A percentile compares a stretch with the other conserved stretches of the same genome.
Evolutionary conservation across 2,113 vertebrate species (phyloP).

Genomic region (Ifrita kowaldi): DNA sequence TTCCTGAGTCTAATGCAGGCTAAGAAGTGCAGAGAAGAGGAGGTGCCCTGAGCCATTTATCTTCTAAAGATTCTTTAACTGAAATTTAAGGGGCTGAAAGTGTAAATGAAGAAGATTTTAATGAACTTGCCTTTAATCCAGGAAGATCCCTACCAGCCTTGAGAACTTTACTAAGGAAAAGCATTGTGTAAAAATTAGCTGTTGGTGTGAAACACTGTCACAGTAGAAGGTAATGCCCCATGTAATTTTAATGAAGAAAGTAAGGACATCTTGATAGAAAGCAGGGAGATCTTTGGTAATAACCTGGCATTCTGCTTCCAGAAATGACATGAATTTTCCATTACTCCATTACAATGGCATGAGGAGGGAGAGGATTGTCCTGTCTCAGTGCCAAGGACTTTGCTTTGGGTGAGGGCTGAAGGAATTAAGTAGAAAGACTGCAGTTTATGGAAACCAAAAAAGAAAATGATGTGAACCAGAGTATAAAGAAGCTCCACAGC

Average conservation of each 20-base stretch:
- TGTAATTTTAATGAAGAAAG: constrained; percentile 17
- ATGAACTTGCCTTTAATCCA: constrained; percentile 30
- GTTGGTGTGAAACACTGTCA: not conserved
- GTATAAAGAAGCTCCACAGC: not conserved
- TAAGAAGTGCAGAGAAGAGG: constrained; percentile 10
- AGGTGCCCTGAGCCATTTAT: constrained; percentile 17
- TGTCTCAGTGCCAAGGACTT: not conserved
- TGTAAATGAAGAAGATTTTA: constrained; percentile 37
- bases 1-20: not conserved
- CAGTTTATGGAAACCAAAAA: not conserved
- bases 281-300: not conserved
- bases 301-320: not conserved
- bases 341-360: not conserved
- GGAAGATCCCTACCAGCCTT: not conserved
- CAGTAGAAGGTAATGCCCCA: not conserved
- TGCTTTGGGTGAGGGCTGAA: not conserved
- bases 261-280: not conserved
- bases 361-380: not conserved
- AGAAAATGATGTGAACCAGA: not conserved
- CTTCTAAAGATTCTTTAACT: constrained; percentile 19
- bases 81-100: constrained; percentile 46
- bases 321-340: not conserved
- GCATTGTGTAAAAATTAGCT: not conserved
- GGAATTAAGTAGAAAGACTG: not conserved
- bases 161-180: not conserved